A percentile compares a stretch with the other conserved stretches of the same genome.
Conservation (phyloP, 2,797 vertebrate genomes). For the Manis crassicaudata region DNA sequence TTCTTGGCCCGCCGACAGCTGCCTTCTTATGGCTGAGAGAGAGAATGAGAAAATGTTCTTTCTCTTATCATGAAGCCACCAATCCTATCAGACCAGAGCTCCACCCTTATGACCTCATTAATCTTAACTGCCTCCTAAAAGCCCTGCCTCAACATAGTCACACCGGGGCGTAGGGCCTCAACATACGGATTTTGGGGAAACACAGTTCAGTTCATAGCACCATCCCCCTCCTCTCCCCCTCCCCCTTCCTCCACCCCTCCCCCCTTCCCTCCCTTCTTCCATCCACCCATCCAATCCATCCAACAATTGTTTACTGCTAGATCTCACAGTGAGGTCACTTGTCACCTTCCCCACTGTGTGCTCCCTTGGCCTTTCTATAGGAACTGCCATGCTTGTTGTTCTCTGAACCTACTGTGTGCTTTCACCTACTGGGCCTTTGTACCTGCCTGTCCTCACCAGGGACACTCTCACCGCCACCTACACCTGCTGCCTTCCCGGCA, state of each 20-base stretch:
- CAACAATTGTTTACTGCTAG: neutral
- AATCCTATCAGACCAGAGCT: neutral
- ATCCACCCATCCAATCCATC: neutral
- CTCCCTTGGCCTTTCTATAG: neutral
- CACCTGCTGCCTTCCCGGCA: neutral
- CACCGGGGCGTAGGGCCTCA: neutral
- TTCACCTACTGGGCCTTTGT: neutral
- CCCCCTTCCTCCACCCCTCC: neutral
- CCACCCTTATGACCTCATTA: neutral
- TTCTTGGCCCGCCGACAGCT: neutral
- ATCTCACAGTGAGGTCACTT: neutral
- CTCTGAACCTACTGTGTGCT: neutral
- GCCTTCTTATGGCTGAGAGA: neutral
- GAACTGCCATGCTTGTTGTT: neutral
- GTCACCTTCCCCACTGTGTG: neutral
- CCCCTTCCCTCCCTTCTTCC: too few species aligned
- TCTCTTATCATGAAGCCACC: neutral
- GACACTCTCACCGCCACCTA: fast-evolving
- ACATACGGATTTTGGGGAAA: neutral
- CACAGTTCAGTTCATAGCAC: neutral
- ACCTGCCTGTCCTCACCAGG: neutral
- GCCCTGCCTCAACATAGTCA: neutral
- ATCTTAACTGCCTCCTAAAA: neutral
- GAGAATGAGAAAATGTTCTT: neutral
- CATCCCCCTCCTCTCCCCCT: too few species aligned